Evolutionary conservation across 2,113 vertebrate genomes (phyloP).

Genomic region (Coryphaenoides rupestris): DNA sequence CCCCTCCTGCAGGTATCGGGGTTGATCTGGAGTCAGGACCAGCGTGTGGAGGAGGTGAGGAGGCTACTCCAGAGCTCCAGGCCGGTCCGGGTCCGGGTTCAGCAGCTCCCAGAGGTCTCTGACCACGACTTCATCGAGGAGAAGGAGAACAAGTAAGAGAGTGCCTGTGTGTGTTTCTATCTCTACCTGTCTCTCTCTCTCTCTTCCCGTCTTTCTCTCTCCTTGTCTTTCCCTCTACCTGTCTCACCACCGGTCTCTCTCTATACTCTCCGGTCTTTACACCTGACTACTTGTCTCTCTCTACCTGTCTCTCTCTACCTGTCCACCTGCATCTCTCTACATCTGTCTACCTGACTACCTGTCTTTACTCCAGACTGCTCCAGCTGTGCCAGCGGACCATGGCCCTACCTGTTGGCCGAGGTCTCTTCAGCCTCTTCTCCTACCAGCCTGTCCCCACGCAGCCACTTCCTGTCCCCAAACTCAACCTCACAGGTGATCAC

Average conservation of each 20-base stretch:
- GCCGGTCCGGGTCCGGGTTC: conserved; percentile 88
- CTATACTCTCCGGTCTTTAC: too few relatives aligned
- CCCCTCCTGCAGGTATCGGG: conserved; percentile 76
- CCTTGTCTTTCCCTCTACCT: not conserved
- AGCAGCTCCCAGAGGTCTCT: conserved; percentile 92
- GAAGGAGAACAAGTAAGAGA: conserved; percentile 88
- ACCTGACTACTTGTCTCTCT: too few relatives aligned
- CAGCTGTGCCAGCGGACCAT: conserved; percentile 96
- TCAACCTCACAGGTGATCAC: conserved; percentile 88
- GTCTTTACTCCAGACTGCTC: conserved; percentile 73
- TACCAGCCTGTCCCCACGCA: conserved; percentile 95
- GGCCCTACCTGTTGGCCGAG: conserved; percentile 91
- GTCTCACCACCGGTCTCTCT: not conserved
- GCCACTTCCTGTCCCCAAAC: conserved; percentile 90
- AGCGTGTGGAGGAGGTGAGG: conserved; percentile 92
- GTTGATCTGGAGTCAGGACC: conserved; percentile 92
- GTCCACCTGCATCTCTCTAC: too few relatives aligned
- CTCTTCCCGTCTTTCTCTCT: not conserved
- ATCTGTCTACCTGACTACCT: too few relatives aligned
- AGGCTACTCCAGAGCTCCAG: conserved; percentile 92
- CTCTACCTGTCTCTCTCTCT: not conserved
- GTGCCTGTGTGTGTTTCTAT: not conserved
- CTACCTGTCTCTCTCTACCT: too few relatives aligned
- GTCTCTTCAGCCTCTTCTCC: conserved; percentile 96
- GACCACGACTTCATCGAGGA: conserved; percentile 98